phyloP scores from a whole-genome alignment of 2,888 invertebrate species.

The Andrena praecox region DNA sequence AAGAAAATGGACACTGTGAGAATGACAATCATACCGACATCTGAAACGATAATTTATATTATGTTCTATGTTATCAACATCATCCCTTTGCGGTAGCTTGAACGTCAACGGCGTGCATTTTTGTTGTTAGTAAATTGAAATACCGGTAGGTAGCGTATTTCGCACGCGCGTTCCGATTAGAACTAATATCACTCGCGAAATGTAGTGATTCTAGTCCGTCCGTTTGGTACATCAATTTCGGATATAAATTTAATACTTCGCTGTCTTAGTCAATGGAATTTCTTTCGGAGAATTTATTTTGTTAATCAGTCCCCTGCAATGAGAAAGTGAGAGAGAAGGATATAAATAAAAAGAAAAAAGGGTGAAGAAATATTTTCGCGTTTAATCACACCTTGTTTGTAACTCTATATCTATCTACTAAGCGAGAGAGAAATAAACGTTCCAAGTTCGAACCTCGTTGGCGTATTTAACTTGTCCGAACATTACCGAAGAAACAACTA shows the following conservation, averaged over 20 bases:
- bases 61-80: neutral
- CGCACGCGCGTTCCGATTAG: too few species aligned
- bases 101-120: neutral
- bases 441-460: neutral
- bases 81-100: neutral
- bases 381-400: too few species aligned
- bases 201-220: constrained; percentile 16
- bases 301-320: too few species aligned
- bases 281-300: too few species aligned
- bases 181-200: neutral
- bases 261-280: too few species aligned
- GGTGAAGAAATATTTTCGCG: too few species aligned
- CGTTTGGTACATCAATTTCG: neutral
- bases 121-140: constrained; percentile 3
- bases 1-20: constrained; percentile 25
- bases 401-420: too few species aligned
- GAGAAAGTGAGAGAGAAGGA: too few species aligned
- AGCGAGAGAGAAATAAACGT: neutral
- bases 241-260: neutral
- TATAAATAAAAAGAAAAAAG: too few species aligned
- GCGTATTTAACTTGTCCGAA: constrained; percentile 2
- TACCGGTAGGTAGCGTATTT: neutral
- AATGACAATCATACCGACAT: constrained; percentile 53
- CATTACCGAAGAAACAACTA: constrained; percentile 17
- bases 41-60: constrained; percentile 11